Evolutionary conservation across 2,113 vertebrate species (phyloP).

Genomic region (Noturus placidus): DNA sequence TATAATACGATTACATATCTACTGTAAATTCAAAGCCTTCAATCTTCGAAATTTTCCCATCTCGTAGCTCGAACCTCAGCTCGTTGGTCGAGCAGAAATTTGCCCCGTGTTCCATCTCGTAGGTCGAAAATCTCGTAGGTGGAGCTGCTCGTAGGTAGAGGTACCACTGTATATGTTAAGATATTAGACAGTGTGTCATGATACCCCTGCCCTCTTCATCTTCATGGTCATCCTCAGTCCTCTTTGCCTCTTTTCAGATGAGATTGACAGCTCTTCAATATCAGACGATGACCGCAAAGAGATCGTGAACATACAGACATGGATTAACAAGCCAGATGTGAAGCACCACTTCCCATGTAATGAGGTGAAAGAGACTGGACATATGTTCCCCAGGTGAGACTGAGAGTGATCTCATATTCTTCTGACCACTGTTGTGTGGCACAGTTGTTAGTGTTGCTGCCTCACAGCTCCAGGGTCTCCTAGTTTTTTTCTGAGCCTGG

Average conservation of each 20-base stretch:
- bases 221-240: neutral
- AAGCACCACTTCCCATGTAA: conserved; percentile 94
- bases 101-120: no score
- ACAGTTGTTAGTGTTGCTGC: neutral
- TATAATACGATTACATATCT: no score
- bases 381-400: conserved; percentile 94
- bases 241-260: conserved; percentile 75
- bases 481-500: neutral
- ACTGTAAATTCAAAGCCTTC: no score
- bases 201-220: neutral
- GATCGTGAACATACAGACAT: conserved; percentile 94
- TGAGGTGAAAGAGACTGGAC: conserved; percentile 96
- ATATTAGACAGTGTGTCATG: neutral
- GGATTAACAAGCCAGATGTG: conserved; percentile 96
- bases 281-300: conserved; percentile 98
- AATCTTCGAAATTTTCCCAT: no score
- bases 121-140: no score
- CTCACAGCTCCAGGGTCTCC: neutral
- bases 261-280: conserved; percentile 97
- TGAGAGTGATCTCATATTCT: neutral
- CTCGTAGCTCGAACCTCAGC: no score
- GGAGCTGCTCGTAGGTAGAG: no score
- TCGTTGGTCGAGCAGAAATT: no score
- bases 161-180: neutral
- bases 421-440: neutral